phyloP scores from a whole-genome alignment of 1,140 invertebrate genomes.

The Eciton burchellii region DNA sequence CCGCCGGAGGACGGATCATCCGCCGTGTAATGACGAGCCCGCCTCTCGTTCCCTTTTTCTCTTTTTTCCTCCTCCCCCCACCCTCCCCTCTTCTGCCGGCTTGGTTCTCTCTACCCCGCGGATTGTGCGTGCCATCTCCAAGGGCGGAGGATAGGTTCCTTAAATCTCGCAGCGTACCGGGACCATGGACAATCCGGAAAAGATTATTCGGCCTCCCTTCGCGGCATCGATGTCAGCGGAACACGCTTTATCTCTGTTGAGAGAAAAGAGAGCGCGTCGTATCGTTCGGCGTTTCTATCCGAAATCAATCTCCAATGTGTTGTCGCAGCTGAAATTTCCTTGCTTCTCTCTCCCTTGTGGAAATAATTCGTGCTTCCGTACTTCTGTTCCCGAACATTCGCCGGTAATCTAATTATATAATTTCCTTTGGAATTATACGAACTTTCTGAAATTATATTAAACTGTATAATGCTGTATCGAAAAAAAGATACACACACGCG shows the following conservation, averaged over 20 bases:
- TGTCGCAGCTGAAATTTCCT: no score
- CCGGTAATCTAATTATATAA: background rate
- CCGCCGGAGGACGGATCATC: constrained; percentile 18
- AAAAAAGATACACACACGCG: no score
- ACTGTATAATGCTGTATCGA: no score
- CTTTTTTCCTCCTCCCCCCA: no score
- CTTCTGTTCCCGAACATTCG: background rate
- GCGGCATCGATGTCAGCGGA: background rate
- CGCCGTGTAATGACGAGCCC: constrained; percentile 24
- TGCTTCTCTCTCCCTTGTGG: background rate
- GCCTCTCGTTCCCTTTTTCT: background rate
- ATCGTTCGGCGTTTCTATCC: background rate
- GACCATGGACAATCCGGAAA: constrained; percentile 5
- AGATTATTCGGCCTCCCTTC: background rate
- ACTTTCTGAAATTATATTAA: no score
- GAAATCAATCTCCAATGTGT: no score
- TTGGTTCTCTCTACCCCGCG: no score
- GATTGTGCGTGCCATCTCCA: no score
- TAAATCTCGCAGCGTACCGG: constrained; percentile 28
- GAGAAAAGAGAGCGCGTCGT: background rate
- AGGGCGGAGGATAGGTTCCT: background rate
- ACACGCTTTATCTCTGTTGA: background rate
- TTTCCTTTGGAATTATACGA: background rate
- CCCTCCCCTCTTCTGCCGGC: no score
- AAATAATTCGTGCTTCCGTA: background rate